Percentiles rank a stretch among this genome's conserved stretches.
Conservation (phyloP, 2,113 vertebrate genomes). For the Anolis sagrei region DNA sequence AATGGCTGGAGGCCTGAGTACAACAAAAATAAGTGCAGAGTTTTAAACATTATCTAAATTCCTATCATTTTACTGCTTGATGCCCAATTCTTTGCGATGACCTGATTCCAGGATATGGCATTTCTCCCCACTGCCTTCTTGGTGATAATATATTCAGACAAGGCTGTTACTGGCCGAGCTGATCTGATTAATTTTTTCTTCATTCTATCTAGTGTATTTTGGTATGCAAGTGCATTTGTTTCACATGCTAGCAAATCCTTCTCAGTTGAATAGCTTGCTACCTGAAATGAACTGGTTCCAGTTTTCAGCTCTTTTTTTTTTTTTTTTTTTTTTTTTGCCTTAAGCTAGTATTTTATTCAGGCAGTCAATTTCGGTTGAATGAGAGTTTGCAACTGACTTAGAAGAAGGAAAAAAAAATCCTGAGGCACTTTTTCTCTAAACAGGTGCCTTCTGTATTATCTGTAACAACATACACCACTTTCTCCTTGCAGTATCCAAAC, state of each 20-base stretch:
- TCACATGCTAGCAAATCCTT: conserved; percentile 1
- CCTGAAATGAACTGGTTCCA: not conserved
- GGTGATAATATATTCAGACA: not conserved
- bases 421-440: not conserved
- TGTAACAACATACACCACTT: no score
- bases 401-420: not conserved
- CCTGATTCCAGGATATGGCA: not conserved
- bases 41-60: not conserved
- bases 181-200: not conserved
- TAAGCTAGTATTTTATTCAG: not conserved
- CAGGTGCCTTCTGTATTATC: not conserved
- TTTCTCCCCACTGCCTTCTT: not conserved
- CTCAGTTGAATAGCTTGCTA: not conserved
- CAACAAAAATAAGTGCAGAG: not conserved
- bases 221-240: not conserved
- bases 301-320: conserved; percentile 1
- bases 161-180: not conserved
- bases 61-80: not conserved
- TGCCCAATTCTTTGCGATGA: not conserved
- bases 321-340: conserved; percentile 1
- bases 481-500: not conserved
- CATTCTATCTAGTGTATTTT: not conserved
- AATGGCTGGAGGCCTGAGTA: not conserved
- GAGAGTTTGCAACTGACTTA: conserved; percentile 4
- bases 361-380: not conserved